Percentiles rank a stretch among this genome's conserved stretches.
Evolutionary conservation across 1,140 invertebrate species (phyloP).

Genomic region (Penaeus chinensis): DNA sequence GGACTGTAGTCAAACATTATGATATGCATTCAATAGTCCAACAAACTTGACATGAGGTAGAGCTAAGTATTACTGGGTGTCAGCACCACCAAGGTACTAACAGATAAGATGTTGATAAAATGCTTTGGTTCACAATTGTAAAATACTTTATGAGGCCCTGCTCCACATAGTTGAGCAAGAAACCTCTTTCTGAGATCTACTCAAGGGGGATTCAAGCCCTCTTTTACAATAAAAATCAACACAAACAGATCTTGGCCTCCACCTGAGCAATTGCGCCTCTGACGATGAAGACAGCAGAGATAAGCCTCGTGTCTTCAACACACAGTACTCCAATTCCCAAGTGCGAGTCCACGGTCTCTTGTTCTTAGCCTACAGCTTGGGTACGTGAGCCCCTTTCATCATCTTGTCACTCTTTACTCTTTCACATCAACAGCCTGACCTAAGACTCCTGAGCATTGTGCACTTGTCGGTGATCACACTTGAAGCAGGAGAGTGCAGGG

Average conservation of each 20-base stretch:
- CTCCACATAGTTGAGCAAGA: constrained; percentile 31
- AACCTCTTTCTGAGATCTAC: constrained; percentile 44
- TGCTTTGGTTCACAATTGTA: constrained; percentile 55
- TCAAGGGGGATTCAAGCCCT: constrained; percentile 25
- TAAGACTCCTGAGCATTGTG: constrained; percentile 58
- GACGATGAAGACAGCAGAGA: constrained; percentile 23
- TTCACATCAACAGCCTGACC: constrained; percentile 33
- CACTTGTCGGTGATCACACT: constrained; percentile 51
- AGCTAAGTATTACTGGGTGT: constrained; percentile 56
- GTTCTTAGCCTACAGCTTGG: constrained; percentile 40
- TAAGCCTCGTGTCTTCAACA: constrained; percentile 25
- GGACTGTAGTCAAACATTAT: constrained; percentile 37
- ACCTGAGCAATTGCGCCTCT: constrained; percentile 38
- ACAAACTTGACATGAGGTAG: constrained; percentile 59
- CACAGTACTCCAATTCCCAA: constrained; percentile 42
- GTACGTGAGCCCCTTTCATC: constrained; percentile 40
- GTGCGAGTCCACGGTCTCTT: constrained; percentile 11
- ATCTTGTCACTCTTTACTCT: not conserved
- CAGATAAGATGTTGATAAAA: constrained; percentile 52
- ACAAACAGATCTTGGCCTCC: constrained; percentile 33
- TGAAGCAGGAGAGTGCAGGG: constrained; percentile 49
- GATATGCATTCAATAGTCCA: constrained; percentile 57
- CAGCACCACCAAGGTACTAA: constrained; percentile 45
- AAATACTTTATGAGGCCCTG: constrained; percentile 44
- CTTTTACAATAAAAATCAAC: constrained; percentile 50